These are phyloP conservation scores for Apamea anceps DNA, from an alignment of 2,888 invertebrate species.

Conservation along the genomic window DNA sequence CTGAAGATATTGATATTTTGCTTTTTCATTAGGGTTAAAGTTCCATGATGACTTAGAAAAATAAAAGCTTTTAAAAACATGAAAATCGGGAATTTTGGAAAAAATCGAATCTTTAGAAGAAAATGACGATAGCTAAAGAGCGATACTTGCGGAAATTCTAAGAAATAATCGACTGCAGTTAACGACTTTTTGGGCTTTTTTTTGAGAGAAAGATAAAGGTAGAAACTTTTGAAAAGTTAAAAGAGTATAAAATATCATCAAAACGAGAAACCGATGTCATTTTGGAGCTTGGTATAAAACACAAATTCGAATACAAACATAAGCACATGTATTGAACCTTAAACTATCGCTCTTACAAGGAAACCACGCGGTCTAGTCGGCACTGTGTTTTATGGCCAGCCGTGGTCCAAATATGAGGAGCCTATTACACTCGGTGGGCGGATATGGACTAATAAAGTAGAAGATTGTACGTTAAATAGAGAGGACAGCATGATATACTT, in stretches of 20 bases:
- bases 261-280: too few relatives aligned
- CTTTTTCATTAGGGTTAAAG: neutral
- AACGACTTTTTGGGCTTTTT: neutral
- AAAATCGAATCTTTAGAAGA: neutral
- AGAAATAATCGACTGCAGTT: neutral
- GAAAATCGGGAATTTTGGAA: too few relatives aligned
- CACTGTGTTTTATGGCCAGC: constrained; percentile 47
- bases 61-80: too few relatives aligned
- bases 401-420: constrained; percentile 57
- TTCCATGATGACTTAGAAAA: neutral
- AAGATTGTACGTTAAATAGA: constrained; percentile 50
- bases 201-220: neutral
- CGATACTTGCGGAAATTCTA: too few relatives aligned
- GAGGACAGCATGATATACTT: constrained; percentile 45
- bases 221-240: neutral
- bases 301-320: neutral
- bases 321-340: constrained; percentile 6
- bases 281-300: neutral
- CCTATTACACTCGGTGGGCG: constrained; percentile 53
- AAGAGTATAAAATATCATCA: too few relatives aligned
- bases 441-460: constrained; percentile 59
- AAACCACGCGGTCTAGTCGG: constrained; percentile 41
- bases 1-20: constrained; percentile 2
- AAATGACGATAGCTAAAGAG: neutral
- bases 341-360: constrained; percentile 11